Evolutionary conservation across 2,113 vertebrate genomes (phyloP), one percentile per base, ranked within the genome.

Genomic region (Marmota monax): DNA sequence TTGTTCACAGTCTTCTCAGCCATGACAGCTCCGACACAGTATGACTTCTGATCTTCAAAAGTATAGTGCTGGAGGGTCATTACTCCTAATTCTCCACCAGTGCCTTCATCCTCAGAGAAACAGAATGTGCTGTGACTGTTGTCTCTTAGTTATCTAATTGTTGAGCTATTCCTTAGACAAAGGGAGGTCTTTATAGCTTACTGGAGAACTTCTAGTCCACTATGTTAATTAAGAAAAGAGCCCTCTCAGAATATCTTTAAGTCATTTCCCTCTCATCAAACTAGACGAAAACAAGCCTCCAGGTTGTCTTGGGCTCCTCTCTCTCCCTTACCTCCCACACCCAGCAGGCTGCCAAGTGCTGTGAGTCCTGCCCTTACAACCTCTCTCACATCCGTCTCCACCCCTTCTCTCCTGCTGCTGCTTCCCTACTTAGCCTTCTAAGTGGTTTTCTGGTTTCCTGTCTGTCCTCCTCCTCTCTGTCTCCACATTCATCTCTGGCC

Each of bases 361-460:
- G 27, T 84, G 25, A 12, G 85, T 25, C 45, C 88, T 63, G 86
- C 83, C 79, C 90, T 77, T 73, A 23, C 39, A 10, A 4, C 72
- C 1, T 22, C 92, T n/a, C 90, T 51, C 6, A 23, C 51, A 14
- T 53, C n/a, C 0, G 0, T 0, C 69, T 27, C 42, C 0, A 0
- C 61, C 77, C 67, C 85, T 73, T 53, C 77, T 84, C 72, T 88
- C 45, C 89, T 22, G 29, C 53, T 16, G 23, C 45, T 16, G 42
- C n/a, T 69, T 82, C 53, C 86, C 67, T 18, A 1, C 22, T 48
- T 63, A 78, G 82, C 67, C n/a, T 85, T 32, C 17, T 25, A 0
- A 16, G 48, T 82, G 3, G 63, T 77, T 77, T 90, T 69, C 92
- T 22, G 20, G 69, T 65, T 89, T 90, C 89, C 95, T 79, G 25